Conservation (phyloP, 1,140 invertebrate species). For the Drosophila cardini region DNA sequence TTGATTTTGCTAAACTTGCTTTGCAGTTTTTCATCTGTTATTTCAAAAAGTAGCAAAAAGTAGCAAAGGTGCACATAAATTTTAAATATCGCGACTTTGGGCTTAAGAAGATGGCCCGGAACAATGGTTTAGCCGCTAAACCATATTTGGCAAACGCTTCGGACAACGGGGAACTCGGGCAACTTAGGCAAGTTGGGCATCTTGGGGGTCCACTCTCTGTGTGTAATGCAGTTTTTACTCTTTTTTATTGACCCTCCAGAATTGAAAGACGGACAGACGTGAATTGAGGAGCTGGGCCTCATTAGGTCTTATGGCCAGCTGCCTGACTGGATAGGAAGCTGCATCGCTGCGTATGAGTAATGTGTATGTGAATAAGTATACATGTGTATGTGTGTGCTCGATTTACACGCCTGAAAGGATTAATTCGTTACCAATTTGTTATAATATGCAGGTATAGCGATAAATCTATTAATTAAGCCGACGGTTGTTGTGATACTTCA, state of each 20-base stretch:
- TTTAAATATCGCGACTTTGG: conserved; percentile 65
- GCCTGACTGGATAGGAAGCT: background rate
- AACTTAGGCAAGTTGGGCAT: conserved; percentile 29
- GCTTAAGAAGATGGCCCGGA: conserved; percentile 40
- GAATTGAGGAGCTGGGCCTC: conserved; percentile 44
- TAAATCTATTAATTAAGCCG: conserved; percentile 83
- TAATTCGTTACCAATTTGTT: conserved; percentile 81
- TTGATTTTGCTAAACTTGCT: background rate
- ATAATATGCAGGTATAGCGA: conserved; percentile 74
- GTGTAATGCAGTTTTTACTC: conserved; percentile 73
- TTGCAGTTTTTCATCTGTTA: conserved; percentile 27
- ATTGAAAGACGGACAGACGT: conserved; percentile 12
- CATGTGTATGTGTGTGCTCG: conserved; percentile 25
- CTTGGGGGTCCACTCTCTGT: conserved; percentile 31
- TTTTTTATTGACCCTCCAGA: conserved; percentile 69
- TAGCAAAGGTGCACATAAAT: conserved; percentile 66
- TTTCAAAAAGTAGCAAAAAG: conserved; percentile 25
- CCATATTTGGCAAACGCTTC: conserved; percentile 45
- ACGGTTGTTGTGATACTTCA: conserved; percentile 61
- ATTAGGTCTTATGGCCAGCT: conserved; percentile 47
- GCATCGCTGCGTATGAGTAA: conserved; percentile 76
- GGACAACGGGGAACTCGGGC: conserved; percentile 33
- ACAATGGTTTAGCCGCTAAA: conserved; percentile 41
- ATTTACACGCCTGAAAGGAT: conserved; percentile 78
- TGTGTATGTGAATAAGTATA: conserved; percentile 17